phyloP scores from a whole-genome alignment of 2,888 invertebrate species.

The Platerodrilus igneus region DNA sequence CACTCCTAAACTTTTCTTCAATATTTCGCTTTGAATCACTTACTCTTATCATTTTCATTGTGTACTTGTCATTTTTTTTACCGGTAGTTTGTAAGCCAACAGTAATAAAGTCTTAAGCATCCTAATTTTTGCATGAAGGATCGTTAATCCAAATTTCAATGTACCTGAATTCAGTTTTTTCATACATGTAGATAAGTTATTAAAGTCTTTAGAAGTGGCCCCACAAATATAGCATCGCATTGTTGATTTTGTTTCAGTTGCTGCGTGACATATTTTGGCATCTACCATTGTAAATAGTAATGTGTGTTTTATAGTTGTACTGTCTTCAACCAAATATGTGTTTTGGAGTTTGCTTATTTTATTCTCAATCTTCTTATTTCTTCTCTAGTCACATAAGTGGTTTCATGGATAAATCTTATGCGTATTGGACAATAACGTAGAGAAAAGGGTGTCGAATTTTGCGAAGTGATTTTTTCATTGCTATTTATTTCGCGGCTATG shows the following conservation, averaged over 20 bases:
- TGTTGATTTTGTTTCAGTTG: slow-evolving; percentile 20
- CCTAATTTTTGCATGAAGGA: slow-evolving; percentile 34
- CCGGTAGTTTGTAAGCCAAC: slow-evolving; percentile 34
- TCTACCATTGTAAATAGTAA: slow-evolving; percentile 23
- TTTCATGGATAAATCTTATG: slow-evolving; percentile 32
- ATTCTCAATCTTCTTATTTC: slow-evolving; percentile 29
- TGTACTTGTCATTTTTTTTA: slow-evolving; percentile 11
- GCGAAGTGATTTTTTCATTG: too few species aligned
- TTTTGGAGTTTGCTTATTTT: too few species aligned
- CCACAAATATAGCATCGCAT: slow-evolving; percentile 24
- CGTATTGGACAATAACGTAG: slow-evolving; percentile 34
- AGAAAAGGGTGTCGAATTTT: too few species aligned
- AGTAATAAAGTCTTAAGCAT: slow-evolving; percentile 35
- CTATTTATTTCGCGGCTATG: too few species aligned
- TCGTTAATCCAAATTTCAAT: slow-evolving; percentile 34
- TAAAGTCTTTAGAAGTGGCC: slow-evolving; percentile 21
- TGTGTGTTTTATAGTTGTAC: too few species aligned
- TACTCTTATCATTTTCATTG: slow-evolving; percentile 12
- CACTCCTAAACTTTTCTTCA: slow-evolving; percentile 28
- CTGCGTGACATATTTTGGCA: slow-evolving; percentile 27
- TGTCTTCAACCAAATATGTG: too few species aligned
- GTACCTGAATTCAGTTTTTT: slow-evolving; percentile 22
- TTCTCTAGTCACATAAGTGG: slow-evolving; percentile 29
- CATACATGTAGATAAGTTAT: slow-evolving; percentile 17
- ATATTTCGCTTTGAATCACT: slow-evolving; percentile 22